These are phyloP conservation scores for Abrostola triplasia DNA, from an alignment of 2,888 invertebrate species.

Conservation along the genomic window DNA sequence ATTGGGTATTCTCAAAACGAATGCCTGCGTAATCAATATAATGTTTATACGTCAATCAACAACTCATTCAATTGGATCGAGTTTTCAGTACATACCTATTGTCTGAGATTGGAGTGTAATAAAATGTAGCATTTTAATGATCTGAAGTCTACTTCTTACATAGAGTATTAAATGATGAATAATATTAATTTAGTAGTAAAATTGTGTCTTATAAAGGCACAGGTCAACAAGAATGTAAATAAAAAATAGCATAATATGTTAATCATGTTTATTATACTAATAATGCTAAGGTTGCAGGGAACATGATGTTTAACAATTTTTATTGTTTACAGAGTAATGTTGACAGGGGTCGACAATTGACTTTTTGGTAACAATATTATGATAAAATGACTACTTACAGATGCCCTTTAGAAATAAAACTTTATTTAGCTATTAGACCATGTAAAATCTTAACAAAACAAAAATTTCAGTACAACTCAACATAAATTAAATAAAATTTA, in stretches of 20 bases:
- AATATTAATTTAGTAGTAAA: too few relatives aligned
- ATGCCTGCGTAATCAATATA: too few relatives aligned
- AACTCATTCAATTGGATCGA: too few relatives aligned
- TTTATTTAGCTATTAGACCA: constrained; percentile 52
- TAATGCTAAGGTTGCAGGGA: constrained; percentile 81
- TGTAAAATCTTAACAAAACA: constrained; percentile 71
- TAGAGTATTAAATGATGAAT: too few relatives aligned
- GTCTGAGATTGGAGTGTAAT: too few relatives aligned
- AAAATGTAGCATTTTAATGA: too few relatives aligned
- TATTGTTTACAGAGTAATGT: constrained; percentile 64
- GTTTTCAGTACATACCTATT: too few relatives aligned
- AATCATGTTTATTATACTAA: constrained; percentile 84
- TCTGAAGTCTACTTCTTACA: too few relatives aligned
- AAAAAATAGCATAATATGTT: constrained; percentile 69
- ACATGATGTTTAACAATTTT: constrained; percentile 74
- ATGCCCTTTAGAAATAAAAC: constrained; percentile 65
- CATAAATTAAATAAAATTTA: constrained; percentile 66
- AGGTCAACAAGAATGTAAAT: constrained; percentile 24
- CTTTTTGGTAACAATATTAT: constrained; percentile 80
- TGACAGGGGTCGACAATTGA: constrained; percentile 72
- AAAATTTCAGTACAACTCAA: constrained; percentile 70
- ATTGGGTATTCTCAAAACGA: background rate
- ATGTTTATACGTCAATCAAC: too few relatives aligned
- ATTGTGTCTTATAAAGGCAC: too few relatives aligned
- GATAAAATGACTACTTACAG: constrained; percentile 66